Base-by-base conservation (phyloP, 1,140 invertebrate genomes). In the Coelopa frigida region DNA sequence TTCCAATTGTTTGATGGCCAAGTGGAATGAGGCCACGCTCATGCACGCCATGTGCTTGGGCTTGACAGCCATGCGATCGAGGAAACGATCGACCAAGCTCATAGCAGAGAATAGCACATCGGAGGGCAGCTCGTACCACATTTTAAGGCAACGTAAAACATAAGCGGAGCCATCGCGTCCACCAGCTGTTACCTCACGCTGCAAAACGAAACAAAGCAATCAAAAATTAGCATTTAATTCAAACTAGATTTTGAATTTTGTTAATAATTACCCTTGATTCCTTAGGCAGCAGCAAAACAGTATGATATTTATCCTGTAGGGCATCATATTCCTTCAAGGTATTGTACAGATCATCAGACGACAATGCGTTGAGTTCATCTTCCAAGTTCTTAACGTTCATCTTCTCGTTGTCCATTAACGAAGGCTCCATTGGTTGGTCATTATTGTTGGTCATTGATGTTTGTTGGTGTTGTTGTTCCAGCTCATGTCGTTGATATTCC, bases 91-190 rank as follows among this genome's bases (percentile, higher is more conserved):
- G 65, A 87, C 83, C 46, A 85, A 61, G 65, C 83, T 86, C 62
- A 86, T 79, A 37, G 84, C 84, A 47, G 80, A 77, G 62, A 87
- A 81, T 49, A 87, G 78, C 12, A 85, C 83, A 52, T 87, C 83
- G 10, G 82, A 79, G 4, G 85, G 82, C 55, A 87, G 66, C 61
- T 87, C 84, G 61, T 84, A 89, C 84, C 85, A 86, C 50, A 87
- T 80, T 70, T 87, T 88, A 29, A 89, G 74, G 62, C 84, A 87
- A 46, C 85, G 76, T 54, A 88, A 71, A 52, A 86, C 83, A 65
- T 87, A 83, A 6, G 83, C 84, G 2, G 84, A 83, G 37, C 81
- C 82, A 71, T 87, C 84, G 4, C 85, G 73, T 36, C 82, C 82
- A 17, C 79, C 80, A 43, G 78, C 78, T 27, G 83, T 83, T 56